These are phyloP conservation scores for Archips xylosteana DNA, from an alignment of 2,888 invertebrate species.

Conservation along the genomic window DNA sequence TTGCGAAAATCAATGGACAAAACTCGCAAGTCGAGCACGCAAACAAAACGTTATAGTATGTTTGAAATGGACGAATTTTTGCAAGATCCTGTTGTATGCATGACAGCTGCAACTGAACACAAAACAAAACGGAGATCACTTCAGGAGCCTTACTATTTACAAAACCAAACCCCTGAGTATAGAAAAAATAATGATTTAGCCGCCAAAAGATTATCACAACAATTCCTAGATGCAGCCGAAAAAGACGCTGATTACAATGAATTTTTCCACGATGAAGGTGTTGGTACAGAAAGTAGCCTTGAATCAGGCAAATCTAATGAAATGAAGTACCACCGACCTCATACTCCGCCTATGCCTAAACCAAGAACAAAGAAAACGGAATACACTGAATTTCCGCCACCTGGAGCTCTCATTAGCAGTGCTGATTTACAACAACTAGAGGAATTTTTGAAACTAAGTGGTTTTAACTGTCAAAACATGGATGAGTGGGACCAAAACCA, in stretches of 20 bases:
- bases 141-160: constrained; percentile 89
- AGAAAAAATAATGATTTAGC: constrained; percentile 83
- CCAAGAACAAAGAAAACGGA: constrained; percentile 79
- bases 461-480: constrained; percentile 88
- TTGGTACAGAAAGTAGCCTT: constrained; percentile 85
- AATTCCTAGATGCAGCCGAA: constrained; percentile 82
- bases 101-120: constrained; percentile 77
- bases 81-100: constrained; percentile 78
- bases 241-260: constrained; percentile 84
- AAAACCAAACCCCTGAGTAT: constrained; percentile 80
- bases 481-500: constrained; percentile 89
- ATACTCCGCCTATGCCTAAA: constrained; percentile 83
- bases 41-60: constrained; percentile 91
- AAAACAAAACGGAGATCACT: constrained; percentile 90
- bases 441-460: constrained; percentile 89
- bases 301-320: constrained; percentile 86
- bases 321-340: constrained; percentile 78
- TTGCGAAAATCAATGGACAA: constrained; percentile 87
- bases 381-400: constrained; percentile 81
- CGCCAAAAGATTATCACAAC: constrained; percentile 81
- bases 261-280: constrained; percentile 87
- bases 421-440: constrained; percentile 89
- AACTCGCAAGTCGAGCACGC: constrained; percentile 79
- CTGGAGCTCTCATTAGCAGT: constrained; percentile 83
- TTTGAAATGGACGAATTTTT: constrained; percentile 89